These are phyloP conservation scores for Heliconius aoede DNA, from an alignment of 2,888 invertebrate genomes.

Conservation along the genomic window DNA sequence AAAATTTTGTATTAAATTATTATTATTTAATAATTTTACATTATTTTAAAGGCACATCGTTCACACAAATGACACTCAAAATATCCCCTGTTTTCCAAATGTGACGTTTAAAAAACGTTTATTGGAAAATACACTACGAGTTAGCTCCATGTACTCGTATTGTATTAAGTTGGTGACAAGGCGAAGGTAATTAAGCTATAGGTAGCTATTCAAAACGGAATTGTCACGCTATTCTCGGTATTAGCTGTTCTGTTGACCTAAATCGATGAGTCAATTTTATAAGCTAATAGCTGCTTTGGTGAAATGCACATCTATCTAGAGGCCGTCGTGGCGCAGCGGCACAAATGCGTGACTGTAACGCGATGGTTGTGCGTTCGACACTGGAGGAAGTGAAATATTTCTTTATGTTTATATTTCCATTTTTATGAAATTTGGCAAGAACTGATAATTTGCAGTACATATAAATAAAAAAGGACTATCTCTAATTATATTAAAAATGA, in stretches of 20 bases:
- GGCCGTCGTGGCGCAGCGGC: too few relatives aligned
- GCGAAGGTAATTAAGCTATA: constrained; percentile 46
- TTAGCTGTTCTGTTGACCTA: constrained; percentile 45
- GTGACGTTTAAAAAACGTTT: not conserved
- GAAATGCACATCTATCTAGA: constrained; percentile 34
- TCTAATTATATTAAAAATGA: too few relatives aligned
- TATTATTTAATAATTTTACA: too few relatives aligned
- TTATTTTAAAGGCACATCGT: not conserved
- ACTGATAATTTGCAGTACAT: too few relatives aligned
- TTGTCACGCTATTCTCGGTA: constrained; percentile 46
- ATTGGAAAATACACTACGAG: constrained; percentile 28
- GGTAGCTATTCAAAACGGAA: constrained; percentile 42
- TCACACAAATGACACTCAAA: not conserved
- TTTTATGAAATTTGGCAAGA: too few relatives aligned
- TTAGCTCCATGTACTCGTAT: constrained; percentile 27
- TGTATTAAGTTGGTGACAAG: constrained; percentile 38
- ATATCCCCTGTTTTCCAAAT: not conserved
- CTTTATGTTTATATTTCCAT: too few relatives aligned
- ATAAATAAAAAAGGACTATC: too few relatives aligned
- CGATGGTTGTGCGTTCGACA: too few relatives aligned
- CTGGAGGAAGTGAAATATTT: too few relatives aligned
- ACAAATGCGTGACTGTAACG: too few relatives aligned
- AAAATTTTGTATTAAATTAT: too few relatives aligned
- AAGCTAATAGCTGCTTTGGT: constrained; percentile 37
- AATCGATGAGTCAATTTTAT: constrained; percentile 45